These are phyloP conservation scores for Synanthedon tipuliformis DNA, from an alignment of 2,888 invertebrate genomes.

Conservation along the genomic window DNA sequence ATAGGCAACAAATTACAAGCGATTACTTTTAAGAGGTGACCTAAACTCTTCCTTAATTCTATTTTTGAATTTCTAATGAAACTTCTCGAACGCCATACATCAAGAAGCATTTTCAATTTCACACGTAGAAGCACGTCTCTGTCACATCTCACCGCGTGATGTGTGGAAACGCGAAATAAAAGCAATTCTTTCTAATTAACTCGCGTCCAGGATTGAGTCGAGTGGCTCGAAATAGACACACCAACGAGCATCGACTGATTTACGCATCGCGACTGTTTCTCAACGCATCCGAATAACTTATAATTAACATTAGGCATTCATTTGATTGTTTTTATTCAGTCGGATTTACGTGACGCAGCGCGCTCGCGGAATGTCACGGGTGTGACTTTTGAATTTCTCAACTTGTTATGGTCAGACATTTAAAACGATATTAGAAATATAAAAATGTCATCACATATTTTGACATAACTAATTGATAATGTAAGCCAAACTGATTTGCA, in stretches of 20 bases:
- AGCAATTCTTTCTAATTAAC: constrained; percentile 70
- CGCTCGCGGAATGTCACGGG: constrained; percentile 17
- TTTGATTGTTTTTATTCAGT: constrained; percentile 63
- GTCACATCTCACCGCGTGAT: constrained; percentile 45
- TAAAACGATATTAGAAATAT: not conserved
- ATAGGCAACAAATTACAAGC: no score
- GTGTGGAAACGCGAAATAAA: constrained; percentile 67
- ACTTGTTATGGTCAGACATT: constrained; percentile 1
- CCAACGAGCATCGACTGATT: constrained; percentile 45
- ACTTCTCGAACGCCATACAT: constrained; percentile 32
- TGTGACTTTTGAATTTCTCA: constrained; percentile 5
- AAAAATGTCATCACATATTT: not conserved
- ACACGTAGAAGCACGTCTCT: constrained; percentile 29
- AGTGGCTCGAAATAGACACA: constrained; percentile 46
- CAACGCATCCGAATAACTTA: constrained; percentile 39
- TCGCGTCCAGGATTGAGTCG: constrained; percentile 42
- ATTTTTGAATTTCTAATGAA: constrained; percentile 33
- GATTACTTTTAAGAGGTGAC: not conserved
- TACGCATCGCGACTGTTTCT: constrained; percentile 55
- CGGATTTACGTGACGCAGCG: constrained; percentile 36
- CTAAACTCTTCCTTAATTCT: constrained; percentile 10
- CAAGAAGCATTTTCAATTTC: constrained; percentile 43
- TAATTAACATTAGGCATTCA: constrained; percentile 61
- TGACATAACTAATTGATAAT: not conserved
- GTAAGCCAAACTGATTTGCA: no score